A percentile compares a stretch with the other conserved stretches of the same genome.
Conservation (phyloP, 2,113 vertebrate genomes). For the Paratilapia polleni region DNA sequence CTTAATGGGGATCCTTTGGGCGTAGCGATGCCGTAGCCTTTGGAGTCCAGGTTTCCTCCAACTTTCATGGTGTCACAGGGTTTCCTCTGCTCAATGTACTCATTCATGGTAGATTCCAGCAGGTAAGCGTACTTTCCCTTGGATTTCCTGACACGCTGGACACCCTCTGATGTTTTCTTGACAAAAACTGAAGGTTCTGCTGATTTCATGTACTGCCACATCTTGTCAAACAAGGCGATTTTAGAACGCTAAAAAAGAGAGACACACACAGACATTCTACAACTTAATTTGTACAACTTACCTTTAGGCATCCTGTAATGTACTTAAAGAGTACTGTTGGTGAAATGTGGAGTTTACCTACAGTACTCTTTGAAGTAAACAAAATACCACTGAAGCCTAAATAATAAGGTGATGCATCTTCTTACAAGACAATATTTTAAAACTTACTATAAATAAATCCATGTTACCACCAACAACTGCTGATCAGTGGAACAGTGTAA, state of each 20-base stretch:
- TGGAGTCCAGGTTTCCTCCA: slow-evolving; percentile 98
- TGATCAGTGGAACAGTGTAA: too few species aligned
- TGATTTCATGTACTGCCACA: slow-evolving; percentile 99
- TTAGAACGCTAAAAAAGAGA: slow-evolving; percentile 89
- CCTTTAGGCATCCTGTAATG: neutral
- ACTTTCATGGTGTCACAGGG: slow-evolving; percentile 99
- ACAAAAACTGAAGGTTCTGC: slow-evolving; percentile 97
- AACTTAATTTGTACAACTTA: neutral
- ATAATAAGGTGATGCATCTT: neutral
- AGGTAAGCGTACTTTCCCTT: slow-evolving; percentile 98
- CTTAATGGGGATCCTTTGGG: slow-evolving; percentile 99
- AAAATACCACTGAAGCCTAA: neutral
- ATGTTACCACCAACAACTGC: too few species aligned
- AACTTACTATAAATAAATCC: neutral
- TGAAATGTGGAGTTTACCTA: neutral
- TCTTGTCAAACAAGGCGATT: slow-evolving; percentile 98
- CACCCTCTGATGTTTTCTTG: slow-evolving; percentile 96
- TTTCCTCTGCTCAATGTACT: slow-evolving; percentile 98
- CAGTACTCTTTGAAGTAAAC: neutral
- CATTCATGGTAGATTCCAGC: slow-evolving; percentile 98
- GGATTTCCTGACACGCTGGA: slow-evolving; percentile 93
- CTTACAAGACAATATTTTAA: neutral
- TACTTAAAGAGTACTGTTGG: neutral
- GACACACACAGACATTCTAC: neutral
- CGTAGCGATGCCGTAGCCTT: slow-evolving; percentile 98